Base-by-base conservation (phyloP, 2,797 vertebrate species). In the Gymnoscopelus braueri region DNA sequence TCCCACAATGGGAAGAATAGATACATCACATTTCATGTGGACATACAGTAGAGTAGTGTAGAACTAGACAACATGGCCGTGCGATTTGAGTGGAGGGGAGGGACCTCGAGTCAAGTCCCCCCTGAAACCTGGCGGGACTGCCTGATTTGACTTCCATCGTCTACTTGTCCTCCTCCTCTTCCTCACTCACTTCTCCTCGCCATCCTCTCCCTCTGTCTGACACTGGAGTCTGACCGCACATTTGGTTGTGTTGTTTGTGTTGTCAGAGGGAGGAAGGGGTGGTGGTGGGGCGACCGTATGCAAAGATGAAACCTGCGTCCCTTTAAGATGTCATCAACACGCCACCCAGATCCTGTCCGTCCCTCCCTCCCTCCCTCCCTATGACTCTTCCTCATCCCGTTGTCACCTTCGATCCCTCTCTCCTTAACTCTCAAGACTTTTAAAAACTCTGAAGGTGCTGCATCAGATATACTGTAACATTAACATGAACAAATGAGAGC, bases 371-470 rank as follows among this genome's bases (percentile, higher is more conserved):
- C 10, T 12, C 15, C 35, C 8, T 19, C 39, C 47, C 19, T 19
- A 19, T 19, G 23, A 48, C n/a, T 26, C 24, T 35, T 32, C 32
- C 39, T 13, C 14, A 0, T 3, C 47, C 3, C 54, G 49, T 61
- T 65, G 15, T 32, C 29, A 51, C 39, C 39, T 53, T 49, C 67
- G 29, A 54, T 14, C 67, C 54, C 63, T 29, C 23, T 72, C 67
- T 19, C 11, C 26, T 64, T 75, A 79, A 78, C 75, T 83, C 67
- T 69, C 32, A 76, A 8, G 39, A 84, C 79, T 86, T 83, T 84
- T n/a, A 13, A 14, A 78, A 88, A 86, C 82, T 89, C 87, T 88
- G 75, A 91, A 86, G 91, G 92, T 93, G 92, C 92, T 93, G 89
- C 89, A 92, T 90, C 91, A 90, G 78, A 85, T 85, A 66, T 87